phyloP scores from a whole-genome alignment of 35 echinoderm and acorn worm species.

The Anneissia japonica region DNA sequence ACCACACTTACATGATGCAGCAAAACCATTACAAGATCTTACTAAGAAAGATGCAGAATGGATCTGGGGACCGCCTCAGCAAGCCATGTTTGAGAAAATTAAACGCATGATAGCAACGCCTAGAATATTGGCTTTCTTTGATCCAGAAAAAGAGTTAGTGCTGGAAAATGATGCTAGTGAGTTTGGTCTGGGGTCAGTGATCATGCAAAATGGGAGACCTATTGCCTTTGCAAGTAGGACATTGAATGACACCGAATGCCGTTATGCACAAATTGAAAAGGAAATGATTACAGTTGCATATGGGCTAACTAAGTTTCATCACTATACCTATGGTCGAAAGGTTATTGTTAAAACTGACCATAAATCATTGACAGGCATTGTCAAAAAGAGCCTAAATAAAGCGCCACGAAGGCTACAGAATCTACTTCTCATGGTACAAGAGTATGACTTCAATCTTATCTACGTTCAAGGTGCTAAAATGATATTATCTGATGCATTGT shows the following conservation, averaged over 20 bases:
- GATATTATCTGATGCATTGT: conserved; percentile 36
- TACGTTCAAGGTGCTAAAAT: conserved; percentile 28
- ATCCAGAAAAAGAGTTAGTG: conserved; percentile 19
- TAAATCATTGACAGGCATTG: conserved; percentile 44
- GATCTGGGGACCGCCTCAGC: neutral
- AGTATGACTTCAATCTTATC: conserved; percentile 34
- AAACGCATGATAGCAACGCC: neutral
- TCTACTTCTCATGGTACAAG: conserved; percentile 24
- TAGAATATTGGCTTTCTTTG: conserved; percentile 26
- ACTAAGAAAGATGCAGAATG: neutral
- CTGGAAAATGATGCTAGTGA: conserved; percentile 49
- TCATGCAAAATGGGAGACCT: conserved; percentile 55
- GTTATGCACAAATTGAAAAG: conserved; percentile 53
- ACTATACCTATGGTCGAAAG: conserved; percentile 52
- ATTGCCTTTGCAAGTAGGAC: conserved; percentile 40
- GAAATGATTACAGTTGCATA: conserved; percentile 41
- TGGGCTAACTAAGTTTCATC: conserved; percentile 35
- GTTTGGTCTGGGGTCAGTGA: conserved; percentile 13
- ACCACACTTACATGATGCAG: conserved; percentile 18
- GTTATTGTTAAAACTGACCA: conserved; percentile 39
- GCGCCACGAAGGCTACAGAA: conserved; percentile 40
- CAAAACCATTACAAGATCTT: neutral
- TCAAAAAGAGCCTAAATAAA: conserved; percentile 44
- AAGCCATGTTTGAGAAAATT: neutral
- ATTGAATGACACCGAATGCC: conserved; percentile 38